Conservation (phyloP, 2,888 invertebrate genomes). For the Diachrysia chrysitis region DNA sequence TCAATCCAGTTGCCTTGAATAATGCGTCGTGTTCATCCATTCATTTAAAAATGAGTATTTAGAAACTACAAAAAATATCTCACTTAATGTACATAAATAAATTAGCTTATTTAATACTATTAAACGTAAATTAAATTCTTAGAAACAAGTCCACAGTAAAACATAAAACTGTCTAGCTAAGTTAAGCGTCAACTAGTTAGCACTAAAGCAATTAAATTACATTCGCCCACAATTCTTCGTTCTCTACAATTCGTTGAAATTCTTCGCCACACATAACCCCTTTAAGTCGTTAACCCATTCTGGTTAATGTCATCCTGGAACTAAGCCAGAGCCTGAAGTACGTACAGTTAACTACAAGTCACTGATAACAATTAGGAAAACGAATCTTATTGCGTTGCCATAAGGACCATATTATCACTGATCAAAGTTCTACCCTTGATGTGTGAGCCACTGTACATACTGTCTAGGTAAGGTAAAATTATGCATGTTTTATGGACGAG, state of each 20-base stretch:
- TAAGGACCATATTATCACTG: neutral
- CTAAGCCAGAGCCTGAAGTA: constrained; percentile 31
- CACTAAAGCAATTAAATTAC: neutral
- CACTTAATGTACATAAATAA: too few species aligned
- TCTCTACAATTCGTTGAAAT: constrained; percentile 1
- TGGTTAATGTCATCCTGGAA: constrained; percentile 48
- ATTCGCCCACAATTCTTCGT: constrained; percentile 1
- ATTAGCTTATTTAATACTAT: too few species aligned
- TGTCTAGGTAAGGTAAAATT: neutral
- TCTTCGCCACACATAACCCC: constrained; percentile 39
- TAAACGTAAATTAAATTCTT: neutral
- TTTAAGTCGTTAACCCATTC: constrained; percentile 50
- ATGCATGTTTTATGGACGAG: constrained; percentile 4
- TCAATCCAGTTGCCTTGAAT: too few species aligned
- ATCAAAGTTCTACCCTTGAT: neutral
- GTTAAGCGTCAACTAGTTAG: neutral
- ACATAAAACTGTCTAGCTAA: neutral
- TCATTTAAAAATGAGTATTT: too few species aligned
- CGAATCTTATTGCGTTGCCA: neutral
- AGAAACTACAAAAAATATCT: too few species aligned
- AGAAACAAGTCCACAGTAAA: neutral
- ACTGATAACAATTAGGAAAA: neutral
- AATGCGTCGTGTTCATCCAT: too few species aligned
- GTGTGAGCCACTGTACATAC: neutral
- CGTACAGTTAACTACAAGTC: constrained; percentile 19